Conservation (phyloP, 2,113 vertebrate genomes). For the Halichoerus grypus region DNA sequence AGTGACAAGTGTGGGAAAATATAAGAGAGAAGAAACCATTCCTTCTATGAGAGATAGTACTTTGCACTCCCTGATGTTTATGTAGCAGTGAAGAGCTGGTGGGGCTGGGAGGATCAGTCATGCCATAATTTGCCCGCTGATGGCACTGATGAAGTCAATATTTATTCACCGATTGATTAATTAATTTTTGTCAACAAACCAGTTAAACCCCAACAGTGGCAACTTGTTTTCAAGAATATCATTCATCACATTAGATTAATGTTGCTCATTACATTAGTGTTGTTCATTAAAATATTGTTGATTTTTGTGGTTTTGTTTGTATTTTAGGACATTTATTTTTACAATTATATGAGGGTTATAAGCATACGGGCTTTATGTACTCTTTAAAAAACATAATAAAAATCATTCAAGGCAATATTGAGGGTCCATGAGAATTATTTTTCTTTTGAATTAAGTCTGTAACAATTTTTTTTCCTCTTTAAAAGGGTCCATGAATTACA, state of each 20-base stretch:
- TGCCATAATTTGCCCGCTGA: neutral
- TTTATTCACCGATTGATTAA: neutral
- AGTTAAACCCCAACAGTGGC: neutral
- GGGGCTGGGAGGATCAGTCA: neutral
- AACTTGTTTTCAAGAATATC: conserved; percentile 46
- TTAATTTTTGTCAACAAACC: conserved; percentile 34
- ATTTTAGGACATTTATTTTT: neutral
- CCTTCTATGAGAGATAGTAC: neutral
- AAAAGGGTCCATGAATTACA: neutral
- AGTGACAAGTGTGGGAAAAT: neutral
- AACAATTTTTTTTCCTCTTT: neutral
- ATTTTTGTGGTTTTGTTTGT: neutral
- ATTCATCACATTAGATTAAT: conserved; percentile 37
- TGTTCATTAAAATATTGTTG: conserved; percentile 38
- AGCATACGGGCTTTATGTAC: neutral
- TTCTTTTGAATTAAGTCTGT: conserved; percentile 25
- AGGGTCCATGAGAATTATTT: neutral
- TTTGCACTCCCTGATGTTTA: neutral
- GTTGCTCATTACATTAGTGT: neutral
- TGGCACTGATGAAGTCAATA: neutral
- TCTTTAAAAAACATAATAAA: conserved; percentile 48
- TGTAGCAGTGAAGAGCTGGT: neutral
- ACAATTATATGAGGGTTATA: neutral
- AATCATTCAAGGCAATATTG: conserved; percentile 10
- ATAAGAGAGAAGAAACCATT: neutral